Percentiles rank a stretch among this genome's conserved stretches.
Conservation (phyloP, 2,797 vertebrate genomes). For the Coracias cyanogaster region DNA sequence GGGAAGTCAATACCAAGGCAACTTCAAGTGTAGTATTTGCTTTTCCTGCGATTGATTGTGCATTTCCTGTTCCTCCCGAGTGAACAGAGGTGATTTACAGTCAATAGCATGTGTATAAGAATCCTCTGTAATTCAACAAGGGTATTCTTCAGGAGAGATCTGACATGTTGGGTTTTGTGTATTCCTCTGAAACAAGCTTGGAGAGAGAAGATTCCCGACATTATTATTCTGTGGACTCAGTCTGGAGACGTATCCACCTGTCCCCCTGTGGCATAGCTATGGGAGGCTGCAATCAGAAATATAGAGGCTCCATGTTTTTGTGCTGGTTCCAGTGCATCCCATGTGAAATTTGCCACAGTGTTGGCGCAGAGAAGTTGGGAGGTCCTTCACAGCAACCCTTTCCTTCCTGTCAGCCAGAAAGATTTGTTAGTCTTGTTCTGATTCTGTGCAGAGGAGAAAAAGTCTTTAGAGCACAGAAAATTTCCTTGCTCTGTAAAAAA, state of each 20-base stretch:
- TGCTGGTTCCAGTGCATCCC: background rate
- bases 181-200: background rate
- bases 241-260: background rate
- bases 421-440: background rate
- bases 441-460: background rate
- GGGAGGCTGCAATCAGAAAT: background rate
- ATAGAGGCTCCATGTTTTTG: background rate
- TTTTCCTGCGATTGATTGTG: constrained; percentile 34
- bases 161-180: background rate
- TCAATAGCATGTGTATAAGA: background rate
- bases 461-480: background rate
- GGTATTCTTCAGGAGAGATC: background rate
- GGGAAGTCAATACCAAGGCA: background rate
- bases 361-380: background rate
- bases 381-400: background rate
- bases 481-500: background rate
- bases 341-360: background rate
- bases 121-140: background rate
- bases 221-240: background rate
- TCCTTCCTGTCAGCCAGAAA: background rate
- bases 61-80: background rate
- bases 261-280: rapidly evolving
- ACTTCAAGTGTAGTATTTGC: constrained; percentile 17
- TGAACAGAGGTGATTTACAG: background rate
- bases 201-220: background rate